A percentile compares a stretch with the other conserved stretches of the same genome.
phyloP scores from a whole-genome alignment of 2,113 vertebrate species.

The Cairina moschata region DNA sequence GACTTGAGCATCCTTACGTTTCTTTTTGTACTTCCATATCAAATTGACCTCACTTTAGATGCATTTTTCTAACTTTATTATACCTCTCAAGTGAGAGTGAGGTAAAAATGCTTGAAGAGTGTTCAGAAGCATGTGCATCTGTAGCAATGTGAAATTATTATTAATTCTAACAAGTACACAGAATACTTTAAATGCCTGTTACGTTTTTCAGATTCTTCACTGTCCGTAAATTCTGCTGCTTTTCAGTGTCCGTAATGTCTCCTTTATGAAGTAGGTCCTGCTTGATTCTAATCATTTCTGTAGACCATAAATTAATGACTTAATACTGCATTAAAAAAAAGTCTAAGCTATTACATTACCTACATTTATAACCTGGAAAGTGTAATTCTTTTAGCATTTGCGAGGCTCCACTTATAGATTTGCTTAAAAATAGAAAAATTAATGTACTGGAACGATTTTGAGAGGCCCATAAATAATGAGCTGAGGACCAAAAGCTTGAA shows the following conservation, averaged over 20 bases:
- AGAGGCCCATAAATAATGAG: conserved; percentile 70
- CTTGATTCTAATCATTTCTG: neutral
- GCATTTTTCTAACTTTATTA: neutral
- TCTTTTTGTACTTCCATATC: neutral
- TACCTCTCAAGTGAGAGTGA: neutral
- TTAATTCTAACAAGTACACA: neutral
- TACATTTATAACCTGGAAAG: conserved; percentile 6
- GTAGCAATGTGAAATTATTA: neutral
- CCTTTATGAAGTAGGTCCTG: neutral
- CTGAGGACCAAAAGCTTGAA: conserved; percentile 55
- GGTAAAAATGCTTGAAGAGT: neutral
- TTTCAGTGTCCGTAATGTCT: neutral
- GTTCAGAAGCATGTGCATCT: neutral
- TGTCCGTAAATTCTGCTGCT: neutral
- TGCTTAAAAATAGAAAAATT: conserved; percentile 73
- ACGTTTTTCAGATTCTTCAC: neutral
- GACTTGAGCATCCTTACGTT: neutral
- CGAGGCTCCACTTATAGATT: conserved; percentile 61
- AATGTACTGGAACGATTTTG: conserved; percentile 73
- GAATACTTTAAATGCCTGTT: neutral
- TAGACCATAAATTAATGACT: neutral
- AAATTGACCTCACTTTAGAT: neutral
- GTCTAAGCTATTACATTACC: neutral
- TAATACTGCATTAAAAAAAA: neutral
- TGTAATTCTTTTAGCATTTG: conserved; percentile 7